phyloP scores from a whole-genome alignment of 2,113 vertebrate genomes.

The Dicentrarchus labrax region DNA sequence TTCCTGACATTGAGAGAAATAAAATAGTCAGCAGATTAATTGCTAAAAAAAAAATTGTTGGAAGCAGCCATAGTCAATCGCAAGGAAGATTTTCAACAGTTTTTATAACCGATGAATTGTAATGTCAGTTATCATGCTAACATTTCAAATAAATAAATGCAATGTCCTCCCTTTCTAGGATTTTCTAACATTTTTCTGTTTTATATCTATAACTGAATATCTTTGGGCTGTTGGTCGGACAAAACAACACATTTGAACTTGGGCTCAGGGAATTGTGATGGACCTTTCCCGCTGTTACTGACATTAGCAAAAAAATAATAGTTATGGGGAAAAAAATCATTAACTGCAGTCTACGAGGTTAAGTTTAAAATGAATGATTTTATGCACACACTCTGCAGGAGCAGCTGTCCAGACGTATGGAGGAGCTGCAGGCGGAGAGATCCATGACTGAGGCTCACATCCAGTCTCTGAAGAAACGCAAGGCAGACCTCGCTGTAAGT shows the following conservation, averaged over 20 bases:
- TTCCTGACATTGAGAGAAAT: too few relatives aligned
- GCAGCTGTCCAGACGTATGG: slow-evolving; percentile 70
- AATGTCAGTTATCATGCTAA: too few relatives aligned
- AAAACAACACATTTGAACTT: too few relatives aligned
- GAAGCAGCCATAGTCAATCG: too few relatives aligned
- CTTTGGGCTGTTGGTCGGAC: background rate
- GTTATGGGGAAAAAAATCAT: background rate
- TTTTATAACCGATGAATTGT: too few relatives aligned
- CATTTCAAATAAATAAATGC: too few relatives aligned
- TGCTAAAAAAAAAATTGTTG: too few relatives aligned
- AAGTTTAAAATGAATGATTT: background rate
- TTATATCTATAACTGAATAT: background rate
- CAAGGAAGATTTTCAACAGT: too few relatives aligned
- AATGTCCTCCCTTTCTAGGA: background rate
- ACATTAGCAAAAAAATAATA: background rate
- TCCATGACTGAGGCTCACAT: slow-evolving; percentile 77
- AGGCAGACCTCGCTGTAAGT: slow-evolving; percentile 79
- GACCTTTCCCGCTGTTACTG: too few relatives aligned
- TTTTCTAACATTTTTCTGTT: background rate
- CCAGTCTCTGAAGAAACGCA: slow-evolving; percentile 84
- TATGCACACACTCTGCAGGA: slow-evolving; percentile 57
- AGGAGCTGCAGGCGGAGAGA: slow-evolving; percentile 77
- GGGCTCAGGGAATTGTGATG: too few relatives aligned
- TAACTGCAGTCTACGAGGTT: too few relatives aligned
- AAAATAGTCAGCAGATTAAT: too few relatives aligned